These are phyloP conservation scores for Brachycybe producta DNA, from an alignment of 2,888 invertebrate species.

Conservation along the genomic window DNA sequence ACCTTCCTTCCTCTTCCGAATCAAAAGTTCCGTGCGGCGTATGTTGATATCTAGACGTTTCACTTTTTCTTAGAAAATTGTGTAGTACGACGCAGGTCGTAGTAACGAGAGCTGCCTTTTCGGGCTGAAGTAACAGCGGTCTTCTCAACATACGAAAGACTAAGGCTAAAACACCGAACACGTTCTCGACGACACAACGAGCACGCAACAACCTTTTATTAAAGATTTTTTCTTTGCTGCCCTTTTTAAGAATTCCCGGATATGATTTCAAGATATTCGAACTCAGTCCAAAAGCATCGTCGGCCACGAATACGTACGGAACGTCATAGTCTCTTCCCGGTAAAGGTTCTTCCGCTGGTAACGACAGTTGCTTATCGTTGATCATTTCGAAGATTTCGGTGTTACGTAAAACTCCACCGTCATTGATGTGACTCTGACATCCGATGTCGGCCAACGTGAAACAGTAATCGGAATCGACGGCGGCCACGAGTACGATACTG, in stretches of 20 bases:
- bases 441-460: background rate
- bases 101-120: background rate
- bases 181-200: background rate
- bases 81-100: background rate
- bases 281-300: background rate
- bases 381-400: background rate
- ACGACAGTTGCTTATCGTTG: background rate
- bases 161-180: background rate
- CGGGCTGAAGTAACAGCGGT: background rate
- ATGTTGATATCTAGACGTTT: background rate
- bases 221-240: background rate
- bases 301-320: background rate
- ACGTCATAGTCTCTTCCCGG: background rate
- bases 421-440: background rate
- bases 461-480: background rate
- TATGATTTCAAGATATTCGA: background rate
- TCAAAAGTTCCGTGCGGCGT: background rate
- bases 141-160: conserved; percentile 2
- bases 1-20: too few relatives aligned
- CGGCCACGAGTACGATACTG: background rate
- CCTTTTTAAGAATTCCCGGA: background rate
- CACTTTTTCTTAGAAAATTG: background rate
- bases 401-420: background rate
- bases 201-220: background rate
- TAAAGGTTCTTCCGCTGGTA: background rate